Conservation (phyloP, 2,888 invertebrate genomes). For the Tiphia femorata region DNA sequence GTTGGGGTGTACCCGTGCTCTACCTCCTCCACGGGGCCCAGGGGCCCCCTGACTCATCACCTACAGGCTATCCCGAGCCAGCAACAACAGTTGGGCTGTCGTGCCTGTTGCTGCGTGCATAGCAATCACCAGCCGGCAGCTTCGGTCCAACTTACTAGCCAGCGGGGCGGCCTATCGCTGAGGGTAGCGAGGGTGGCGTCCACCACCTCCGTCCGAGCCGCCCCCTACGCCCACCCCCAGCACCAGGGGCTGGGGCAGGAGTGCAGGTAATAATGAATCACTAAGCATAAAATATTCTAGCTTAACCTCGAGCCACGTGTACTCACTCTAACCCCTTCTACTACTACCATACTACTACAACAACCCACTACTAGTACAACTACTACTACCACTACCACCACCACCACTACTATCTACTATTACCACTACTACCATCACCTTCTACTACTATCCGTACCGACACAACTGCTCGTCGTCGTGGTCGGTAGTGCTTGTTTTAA, state of each 20-base stretch:
- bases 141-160: conserved; percentile 65
- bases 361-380: neutral
- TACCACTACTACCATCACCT: conserved; percentile 21
- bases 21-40: conserved; percentile 64
- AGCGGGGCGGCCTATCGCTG: conserved; percentile 67
- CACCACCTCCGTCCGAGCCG: conserved; percentile 69
- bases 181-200: conserved; percentile 70
- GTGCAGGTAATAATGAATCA: conserved; percentile 63
- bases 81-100: conserved; percentile 57
- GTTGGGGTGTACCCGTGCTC: conserved; percentile 67
- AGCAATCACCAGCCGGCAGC: conserved; percentile 60
- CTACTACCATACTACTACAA: conserved; percentile 2
- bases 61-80: conserved; percentile 48
- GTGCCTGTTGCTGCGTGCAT: conserved; percentile 66
- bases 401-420: conserved; percentile 25
- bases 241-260: conserved; percentile 68
- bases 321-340: conserved; percentile 1
- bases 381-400: conserved; percentile 25
- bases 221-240: conserved; percentile 69
- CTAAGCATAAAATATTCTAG: conserved; percentile 15
- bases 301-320: conserved; percentile 21
- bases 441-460: conserved; percentile 27
- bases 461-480: conserved; percentile 39
- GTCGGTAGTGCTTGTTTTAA: conserved; percentile 38
- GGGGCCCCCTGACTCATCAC: conserved; percentile 61